A percentile compares a stretch with the other conserved stretches of the same genome.
Evolutionary conservation across 2,888 invertebrate genomes (phyloP).

Genomic region (Tinea trinotella): DNA sequence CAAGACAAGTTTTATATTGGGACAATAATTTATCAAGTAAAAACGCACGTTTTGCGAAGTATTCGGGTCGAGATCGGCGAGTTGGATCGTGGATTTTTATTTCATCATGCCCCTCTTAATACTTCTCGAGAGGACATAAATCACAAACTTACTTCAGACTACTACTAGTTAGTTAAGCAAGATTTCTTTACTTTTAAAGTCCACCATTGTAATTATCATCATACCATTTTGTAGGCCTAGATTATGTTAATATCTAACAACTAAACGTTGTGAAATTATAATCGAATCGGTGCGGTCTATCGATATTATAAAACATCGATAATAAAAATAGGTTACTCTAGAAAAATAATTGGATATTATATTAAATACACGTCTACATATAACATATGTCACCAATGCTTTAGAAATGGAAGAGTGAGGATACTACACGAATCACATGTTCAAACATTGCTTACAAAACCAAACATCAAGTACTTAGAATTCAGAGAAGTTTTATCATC

Average conservation of each 20-base stretch:
- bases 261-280: background rate
- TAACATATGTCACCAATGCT: too few relatives aligned
- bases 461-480: too few relatives aligned
- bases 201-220: background rate
- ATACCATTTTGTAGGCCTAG: background rate
- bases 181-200: background rate
- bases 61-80: constrained; percentile 30
- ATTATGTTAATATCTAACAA: background rate
- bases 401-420: too few relatives aligned
- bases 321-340: background rate
- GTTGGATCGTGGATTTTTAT: constrained; percentile 28
- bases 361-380: background rate
- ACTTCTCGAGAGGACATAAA: constrained; percentile 32
- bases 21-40: constrained; percentile 34
- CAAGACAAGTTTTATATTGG: constrained; percentile 28
- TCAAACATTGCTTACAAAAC: too few relatives aligned
- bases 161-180: constrained; percentile 12
- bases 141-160: constrained; percentile 25
- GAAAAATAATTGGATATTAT: background rate
- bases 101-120: constrained; percentile 28
- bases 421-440: too few relatives aligned
- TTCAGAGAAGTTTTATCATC: too few relatives aligned
- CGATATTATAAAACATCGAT: background rate
- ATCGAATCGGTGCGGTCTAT: background rate
- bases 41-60: constrained; percentile 29